Evolutionary conservation across 2,113 vertebrate species (phyloP), one percentile per base, ranked within the genome.

Genomic region (Saimiri boliviensis): DNA sequence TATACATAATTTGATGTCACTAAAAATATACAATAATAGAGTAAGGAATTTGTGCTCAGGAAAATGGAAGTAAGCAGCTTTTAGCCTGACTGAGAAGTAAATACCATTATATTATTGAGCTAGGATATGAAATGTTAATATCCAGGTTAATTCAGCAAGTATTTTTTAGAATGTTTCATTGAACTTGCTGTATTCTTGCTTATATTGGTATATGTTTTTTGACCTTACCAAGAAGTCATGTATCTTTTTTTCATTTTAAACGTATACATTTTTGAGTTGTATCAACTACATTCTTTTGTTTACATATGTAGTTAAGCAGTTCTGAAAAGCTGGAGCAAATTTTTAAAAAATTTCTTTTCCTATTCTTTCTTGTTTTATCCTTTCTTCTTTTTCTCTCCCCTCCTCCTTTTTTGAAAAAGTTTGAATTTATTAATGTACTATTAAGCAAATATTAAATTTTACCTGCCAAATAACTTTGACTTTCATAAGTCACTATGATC

Each of bases 401-500:
- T 20, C 27, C 60, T 80, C 42, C 4, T 91, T 80, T 77, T 71
- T 84, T 81, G 0, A 1, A 17, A 56, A 70, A 37, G 9, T 93
- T 13, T 76, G 35, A 96, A 94, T 47, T 90, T 45, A 80, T 6
- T 87, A 77, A 83, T 52, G 10, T 94, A 8, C 63, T 47, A 21
- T 95, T 40, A 90, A 8, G 40, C 96, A 85, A 86, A 86, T 16
- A 54, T 68, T 95, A 86, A 54, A 71, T 45, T 56, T 76, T 25
- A 56, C 12, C 17, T 93, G n/a, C 83, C 42, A 86, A 47, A 68
- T 84, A 86, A 49, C 30, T 94, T 97, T 76, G 47, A 16, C 23
- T 90, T 94, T 94, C n/a, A 66, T 92, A 86, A 77, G 27, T 92
- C n/a, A 54, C 25, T 71, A 2, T 97, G 84, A 89, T 96, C 97